Conservation (phyloP, 1,140 invertebrate genomes). For the Diabrotica undecimpunctata region DNA sequence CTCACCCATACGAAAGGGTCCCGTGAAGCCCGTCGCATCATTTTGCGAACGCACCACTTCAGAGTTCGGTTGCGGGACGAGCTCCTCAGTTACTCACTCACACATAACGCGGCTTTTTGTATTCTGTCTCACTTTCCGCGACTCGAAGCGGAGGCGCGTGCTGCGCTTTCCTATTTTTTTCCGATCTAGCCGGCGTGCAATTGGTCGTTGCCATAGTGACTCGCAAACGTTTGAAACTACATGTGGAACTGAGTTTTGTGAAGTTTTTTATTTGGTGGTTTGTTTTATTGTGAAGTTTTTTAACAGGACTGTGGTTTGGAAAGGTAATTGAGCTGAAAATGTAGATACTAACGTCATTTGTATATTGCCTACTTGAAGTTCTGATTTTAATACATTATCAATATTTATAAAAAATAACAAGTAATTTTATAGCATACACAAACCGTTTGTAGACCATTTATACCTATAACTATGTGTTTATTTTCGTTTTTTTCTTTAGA, state of each 20-base stretch:
- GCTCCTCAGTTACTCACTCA: constrained; percentile 5
- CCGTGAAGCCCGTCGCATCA: constrained; percentile 16
- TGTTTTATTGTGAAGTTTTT: too few species aligned
- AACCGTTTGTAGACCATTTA: too few species aligned
- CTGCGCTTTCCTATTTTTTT: background rate
- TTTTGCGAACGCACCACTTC: constrained; percentile 17
- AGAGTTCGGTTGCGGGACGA: constrained; percentile 10
- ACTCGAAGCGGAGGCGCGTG: background rate
- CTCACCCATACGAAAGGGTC: constrained; percentile 8
- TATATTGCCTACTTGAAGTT: too few species aligned
- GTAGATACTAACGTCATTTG: too few species aligned
- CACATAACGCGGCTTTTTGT: background rate
- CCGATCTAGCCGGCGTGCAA: background rate
- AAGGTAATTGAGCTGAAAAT: too few species aligned
- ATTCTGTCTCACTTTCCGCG: background rate
- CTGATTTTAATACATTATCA: too few species aligned
- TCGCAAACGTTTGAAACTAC: background rate
- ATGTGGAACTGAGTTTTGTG: background rate
- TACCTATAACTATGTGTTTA: too few species aligned
- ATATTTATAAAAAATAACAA: too few species aligned
- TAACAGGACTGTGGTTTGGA: too few species aligned
- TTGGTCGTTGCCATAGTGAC: background rate
- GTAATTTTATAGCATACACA: too few species aligned
- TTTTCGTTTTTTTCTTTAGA: too few species aligned
- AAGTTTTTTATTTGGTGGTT: background rate